Evolutionary conservation across 2,888 invertebrate genomes (phyloP).

Genomic region (Lymantria dispar): DNA sequence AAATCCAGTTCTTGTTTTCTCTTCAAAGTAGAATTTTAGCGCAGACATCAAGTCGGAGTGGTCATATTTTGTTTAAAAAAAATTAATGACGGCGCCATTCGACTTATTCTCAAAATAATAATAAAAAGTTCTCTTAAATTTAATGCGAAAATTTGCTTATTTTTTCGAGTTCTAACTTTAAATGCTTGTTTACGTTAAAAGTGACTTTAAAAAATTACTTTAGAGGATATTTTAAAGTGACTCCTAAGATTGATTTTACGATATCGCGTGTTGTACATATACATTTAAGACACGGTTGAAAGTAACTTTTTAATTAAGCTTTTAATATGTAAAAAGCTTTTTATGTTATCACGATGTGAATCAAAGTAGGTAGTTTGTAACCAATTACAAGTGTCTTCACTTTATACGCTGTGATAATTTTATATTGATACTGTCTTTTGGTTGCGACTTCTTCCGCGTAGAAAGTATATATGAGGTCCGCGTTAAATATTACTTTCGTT

Average conservation of each 20-base stretch:
- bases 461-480: no score
- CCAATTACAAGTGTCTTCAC: not conserved
- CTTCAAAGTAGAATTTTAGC: constrained; percentile 37
- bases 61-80: constrained; percentile 3
- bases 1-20: constrained; percentile 25
- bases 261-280: not conserved
- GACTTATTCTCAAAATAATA: constrained; percentile 8
- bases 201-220: not conserved
- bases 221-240: not conserved
- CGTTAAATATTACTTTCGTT: no score
- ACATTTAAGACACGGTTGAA: not conserved
- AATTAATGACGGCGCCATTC: constrained; percentile 4
- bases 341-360: not conserved
- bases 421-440: no score
- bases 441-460: no score
- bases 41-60: constrained; percentile 15
- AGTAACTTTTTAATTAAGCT: not conserved
- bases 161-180: not conserved
- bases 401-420: not conserved
- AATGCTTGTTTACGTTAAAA: not conserved
- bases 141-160: not conserved
- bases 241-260: not conserved
- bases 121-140: constrained; percentile 5
- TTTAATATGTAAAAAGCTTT: not conserved
- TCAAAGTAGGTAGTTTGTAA: not conserved